phyloP scores from a whole-genome alignment of 2,797 vertebrate species.

The Peromyscus eremicus region DNA sequence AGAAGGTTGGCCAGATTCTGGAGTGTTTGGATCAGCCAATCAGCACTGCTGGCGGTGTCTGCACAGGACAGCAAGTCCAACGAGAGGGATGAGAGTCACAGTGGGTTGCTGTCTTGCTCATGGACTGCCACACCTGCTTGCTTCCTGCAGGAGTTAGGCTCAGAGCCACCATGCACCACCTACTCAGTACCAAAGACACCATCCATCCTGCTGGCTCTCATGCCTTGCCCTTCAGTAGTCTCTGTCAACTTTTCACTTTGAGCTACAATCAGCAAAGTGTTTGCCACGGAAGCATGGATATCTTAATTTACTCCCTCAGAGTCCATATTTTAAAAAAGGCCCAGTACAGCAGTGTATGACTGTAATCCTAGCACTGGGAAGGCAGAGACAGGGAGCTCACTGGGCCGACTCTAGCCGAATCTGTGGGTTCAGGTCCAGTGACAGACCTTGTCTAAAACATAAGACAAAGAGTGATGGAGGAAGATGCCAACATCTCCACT shows the following conservation, averaged over 20 bases:
- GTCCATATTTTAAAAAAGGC: neutral
- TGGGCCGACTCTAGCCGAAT: too few relatives aligned
- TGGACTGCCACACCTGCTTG: neutral
- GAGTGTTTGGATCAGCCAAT: neutral
- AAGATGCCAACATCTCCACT: neutral
- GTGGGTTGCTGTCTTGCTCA: neutral
- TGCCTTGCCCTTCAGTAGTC: neutral
- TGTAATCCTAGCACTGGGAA: neutral
- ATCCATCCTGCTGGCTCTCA: neutral
- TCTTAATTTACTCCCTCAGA: neutral
- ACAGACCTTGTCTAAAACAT: neutral
- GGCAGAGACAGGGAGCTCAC: neutral
- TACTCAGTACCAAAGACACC: neutral
- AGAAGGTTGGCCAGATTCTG: neutral
- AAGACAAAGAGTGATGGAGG: neutral
- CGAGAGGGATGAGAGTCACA: neutral
- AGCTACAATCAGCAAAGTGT: neutral
- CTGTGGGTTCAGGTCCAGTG: neutral
- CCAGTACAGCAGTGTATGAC: too few relatives aligned
- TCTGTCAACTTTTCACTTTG: too few relatives aligned
- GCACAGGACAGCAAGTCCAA: neutral
- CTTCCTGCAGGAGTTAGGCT: neutral
- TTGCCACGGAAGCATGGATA: neutral
- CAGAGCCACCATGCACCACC: neutral
- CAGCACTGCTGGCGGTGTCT: neutral